Conservation (phyloP, 2,888 invertebrate species). For the Drosophila setosimentum region DNA sequence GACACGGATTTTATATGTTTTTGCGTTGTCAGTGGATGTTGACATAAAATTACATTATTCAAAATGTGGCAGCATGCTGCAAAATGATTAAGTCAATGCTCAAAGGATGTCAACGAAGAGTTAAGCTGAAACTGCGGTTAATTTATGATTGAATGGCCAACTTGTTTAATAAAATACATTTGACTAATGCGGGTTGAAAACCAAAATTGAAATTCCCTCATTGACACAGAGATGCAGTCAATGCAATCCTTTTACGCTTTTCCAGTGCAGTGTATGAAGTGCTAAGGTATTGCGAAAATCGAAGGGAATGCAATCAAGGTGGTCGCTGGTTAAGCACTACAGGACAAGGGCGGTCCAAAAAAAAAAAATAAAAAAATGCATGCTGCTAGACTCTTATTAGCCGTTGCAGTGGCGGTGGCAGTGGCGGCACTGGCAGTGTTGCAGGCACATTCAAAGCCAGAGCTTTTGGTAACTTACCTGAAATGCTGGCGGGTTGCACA, state of each 20-base stretch:
- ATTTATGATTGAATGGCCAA: not conserved
- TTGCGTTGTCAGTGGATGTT: not conserved
- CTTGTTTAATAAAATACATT: too few species aligned
- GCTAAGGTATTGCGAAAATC: slow-evolving; percentile 29
- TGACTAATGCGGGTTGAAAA: too few species aligned
- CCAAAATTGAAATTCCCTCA: not conserved
- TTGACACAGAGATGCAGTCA: not conserved
- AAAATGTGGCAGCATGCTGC: not conserved
- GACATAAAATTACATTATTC: not conserved
- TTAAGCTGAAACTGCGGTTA: not conserved
- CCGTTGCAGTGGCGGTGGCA: slow-evolving; percentile 8
- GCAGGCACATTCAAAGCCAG: not conserved
- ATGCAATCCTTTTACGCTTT: not conserved
- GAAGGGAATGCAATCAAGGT: slow-evolving; percentile 20
- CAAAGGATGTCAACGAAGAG: not conserved
- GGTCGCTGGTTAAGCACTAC: slow-evolving; percentile 46
- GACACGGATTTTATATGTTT: not conserved
- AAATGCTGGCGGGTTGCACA: slow-evolving; percentile 86
- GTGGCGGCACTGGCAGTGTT: slow-evolving; percentile 6
- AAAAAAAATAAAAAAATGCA: not conserved
- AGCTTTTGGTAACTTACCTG: slow-evolving; percentile 86
- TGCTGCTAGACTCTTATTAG: slow-evolving; percentile 17
- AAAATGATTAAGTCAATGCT: not conserved
- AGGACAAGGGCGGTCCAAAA: slow-evolving; percentile 69
- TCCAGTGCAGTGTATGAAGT: slow-evolving; percentile 3